Evolutionary conservation across 1,140 invertebrate species (phyloP), one percentile per base, ranked within the genome.

Genomic region (Macrocentrus cingulum): DNA sequence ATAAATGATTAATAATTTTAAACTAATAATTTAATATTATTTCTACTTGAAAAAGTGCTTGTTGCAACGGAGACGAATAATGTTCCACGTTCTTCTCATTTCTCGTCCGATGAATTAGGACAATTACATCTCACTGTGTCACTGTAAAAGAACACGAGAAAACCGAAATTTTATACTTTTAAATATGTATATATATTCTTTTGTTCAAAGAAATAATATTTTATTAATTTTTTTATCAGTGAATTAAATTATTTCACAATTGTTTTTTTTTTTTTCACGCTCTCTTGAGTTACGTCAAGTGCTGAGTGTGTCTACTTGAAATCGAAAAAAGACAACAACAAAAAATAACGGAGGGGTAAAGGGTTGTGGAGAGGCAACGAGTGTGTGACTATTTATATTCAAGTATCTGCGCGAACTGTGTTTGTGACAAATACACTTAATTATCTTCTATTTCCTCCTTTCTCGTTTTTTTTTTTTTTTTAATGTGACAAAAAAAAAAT

Each of bases 121-220:
- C 63, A 67, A n/a, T 66, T 66, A 72, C 66, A 66, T 69, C 69
- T 67, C 66, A 56, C 63, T 69, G 66, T 66, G 65, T 79, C 75
- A 79, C 76, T 76, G 72, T 39, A 74, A 79, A 77, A 76, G 66
- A 72, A 69, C 68, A 75, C 66, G 70, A 67, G 66, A 67, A n/a
- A n/a, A 62, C 69, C 66, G 66, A 74, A 69, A 67, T 75, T 50
- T n/a, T n/a, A n/a, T n/a, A n/a, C n/a, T n/a, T n/a, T n/a, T n/a
- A n/a, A n/a, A n/a, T n/a, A n/a, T n/a, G n/a, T n/a, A n/a, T n/a
- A n/a, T 29, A 37, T 50, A 56, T 58, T 71, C 64, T 13, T 45
- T 51, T n/a, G 34, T 46, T n/a, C 29, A 56, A 53, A n/a, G n/a
- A n/a, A n/a, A n/a, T n/a, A n/a, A n/a, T n/a, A n/a, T n/a, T n/a